These are phyloP conservation scores for Rallus crepitans DNA, from an alignment of 2,797 vertebrate species.

Conservation along the genomic window DNA sequence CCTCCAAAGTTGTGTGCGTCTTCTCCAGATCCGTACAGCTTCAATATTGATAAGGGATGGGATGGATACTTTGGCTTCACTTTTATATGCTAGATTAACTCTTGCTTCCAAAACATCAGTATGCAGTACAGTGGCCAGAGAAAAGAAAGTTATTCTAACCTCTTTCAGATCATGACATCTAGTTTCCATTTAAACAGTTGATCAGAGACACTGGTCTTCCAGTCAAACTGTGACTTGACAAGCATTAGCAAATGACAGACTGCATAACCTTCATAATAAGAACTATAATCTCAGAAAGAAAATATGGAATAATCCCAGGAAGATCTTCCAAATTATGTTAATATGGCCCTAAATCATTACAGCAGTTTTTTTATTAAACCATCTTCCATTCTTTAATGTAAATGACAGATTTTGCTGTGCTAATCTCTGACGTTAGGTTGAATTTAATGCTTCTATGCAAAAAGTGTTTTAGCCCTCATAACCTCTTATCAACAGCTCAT, in stretches of 20 bases:
- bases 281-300: not conserved
- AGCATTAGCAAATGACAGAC: not conserved
- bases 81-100: not conserved
- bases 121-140: not conserved
- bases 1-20: not conserved
- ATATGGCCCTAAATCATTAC: not conserved
- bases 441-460: slow-evolving; percentile 42
- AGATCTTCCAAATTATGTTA: not conserved
- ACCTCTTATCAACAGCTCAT: slow-evolving; percentile 38
- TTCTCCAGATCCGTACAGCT: not conserved
- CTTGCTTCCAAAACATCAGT: not conserved
- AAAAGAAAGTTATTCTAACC: not conserved
- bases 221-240: not conserved
- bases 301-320: not conserved
- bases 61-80: not conserved
- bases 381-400: slow-evolving; percentile 15
- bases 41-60: not conserved
- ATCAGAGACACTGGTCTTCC: not conserved
- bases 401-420: not conserved
- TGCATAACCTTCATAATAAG: not conserved
- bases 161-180: not conserved
- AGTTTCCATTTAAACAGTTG: not conserved
- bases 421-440: slow-evolving; percentile 1
- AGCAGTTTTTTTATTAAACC: not conserved
- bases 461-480: slow-evolving; percentile 21